Percentiles rank a stretch among this genome's conserved stretches.
These are phyloP conservation scores for Antheraea pernyi DNA, from an alignment of 1,140 invertebrate genomes.

Conservation along the genomic window DNA sequence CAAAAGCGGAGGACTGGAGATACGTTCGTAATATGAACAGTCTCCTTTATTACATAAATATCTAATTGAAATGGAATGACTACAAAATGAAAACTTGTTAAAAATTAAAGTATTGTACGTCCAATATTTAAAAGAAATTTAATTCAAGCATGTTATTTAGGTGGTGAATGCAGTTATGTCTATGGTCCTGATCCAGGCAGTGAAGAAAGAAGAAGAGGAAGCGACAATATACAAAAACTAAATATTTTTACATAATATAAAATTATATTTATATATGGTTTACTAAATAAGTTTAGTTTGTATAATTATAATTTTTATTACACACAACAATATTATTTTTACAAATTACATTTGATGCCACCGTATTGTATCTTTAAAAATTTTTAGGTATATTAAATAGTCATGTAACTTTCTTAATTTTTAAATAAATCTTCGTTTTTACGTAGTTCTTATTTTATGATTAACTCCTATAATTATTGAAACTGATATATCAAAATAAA, in stretches of 20 bases:
- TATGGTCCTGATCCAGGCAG: slow-evolving; percentile 83
- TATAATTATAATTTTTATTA: slow-evolving; percentile 12
- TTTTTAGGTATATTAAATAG: neutral
- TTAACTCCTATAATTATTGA: neutral
- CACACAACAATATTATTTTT: slow-evolving; percentile 12
- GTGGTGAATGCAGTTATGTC: slow-evolving; percentile 84
- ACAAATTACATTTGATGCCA: neutral
- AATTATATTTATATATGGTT: slow-evolving; percentile 10
- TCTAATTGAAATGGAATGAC: neutral
- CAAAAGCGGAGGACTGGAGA: too few relatives aligned
- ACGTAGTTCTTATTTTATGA: neutral
- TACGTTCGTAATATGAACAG: too few relatives aligned
- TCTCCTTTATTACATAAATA: neutral
- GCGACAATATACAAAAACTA: slow-evolving; percentile 70
- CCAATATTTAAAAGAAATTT: neutral
- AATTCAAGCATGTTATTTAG: slow-evolving; percentile 55
- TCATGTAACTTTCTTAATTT: slow-evolving; percentile 4
- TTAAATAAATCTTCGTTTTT: slow-evolving; percentile 7
- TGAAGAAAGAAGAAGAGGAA: slow-evolving; percentile 86
- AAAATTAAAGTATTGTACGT: neutral
- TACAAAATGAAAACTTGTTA: neutral
- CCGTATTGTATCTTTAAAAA: neutral
- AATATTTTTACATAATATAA: slow-evolving; percentile 5
- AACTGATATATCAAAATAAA: too few relatives aligned
- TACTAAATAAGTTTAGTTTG: slow-evolving; percentile 11